Evolutionary conservation across 2,797 vertebrate species (phyloP), one percentile per base, ranked within the genome.

Genomic region (Graptemys geographica): DNA sequence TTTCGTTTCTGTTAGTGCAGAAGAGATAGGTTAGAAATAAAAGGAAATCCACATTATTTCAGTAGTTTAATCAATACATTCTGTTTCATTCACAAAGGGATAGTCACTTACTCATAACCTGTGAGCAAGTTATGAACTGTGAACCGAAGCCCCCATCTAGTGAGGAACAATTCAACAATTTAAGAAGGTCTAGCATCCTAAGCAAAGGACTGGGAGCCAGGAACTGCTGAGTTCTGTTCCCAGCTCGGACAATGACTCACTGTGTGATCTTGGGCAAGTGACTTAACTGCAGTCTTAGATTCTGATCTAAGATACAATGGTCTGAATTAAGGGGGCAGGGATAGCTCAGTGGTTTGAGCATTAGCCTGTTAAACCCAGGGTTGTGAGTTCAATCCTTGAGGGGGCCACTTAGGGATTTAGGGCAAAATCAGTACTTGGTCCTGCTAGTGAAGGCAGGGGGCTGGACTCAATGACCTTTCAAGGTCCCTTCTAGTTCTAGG

Each of bases 161-260:
- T 69, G 94, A 87, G 80, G 62, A 84, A 94, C 94, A 92, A 85
- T 86, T 79, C 93, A 78, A 91, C 56, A 83, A 89, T 90, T 94
- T 93, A 90, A 89, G 86, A 86, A 95, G 57, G 65, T 90, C 84
- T 95, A 10, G 0, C 94, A 85, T 96, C 94, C 89, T 94, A 65
- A 90, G 82, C 62, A 92, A 89, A 90, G 62, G 31, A 95, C 11
- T 2, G 90, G 81, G 85, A 96, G 90, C 96, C 96, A 97, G 96
- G 56, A 96, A 95, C 90, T 79, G 11, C 72, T 93, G 87, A 83
- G 51, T 96, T 87, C 74, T 94, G 84, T 91, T 92, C 90, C 93
- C 90, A 92, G 86, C 37, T 90, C 81, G 91, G 87, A 96, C 80
- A 94, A 49, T 90, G 91, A 94, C 82, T 96, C 94, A 95, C 80